These are phyloP conservation scores for Blastobasis lacticolella DNA, from an alignment of 2,888 invertebrate species.

Conservation along the genomic window DNA sequence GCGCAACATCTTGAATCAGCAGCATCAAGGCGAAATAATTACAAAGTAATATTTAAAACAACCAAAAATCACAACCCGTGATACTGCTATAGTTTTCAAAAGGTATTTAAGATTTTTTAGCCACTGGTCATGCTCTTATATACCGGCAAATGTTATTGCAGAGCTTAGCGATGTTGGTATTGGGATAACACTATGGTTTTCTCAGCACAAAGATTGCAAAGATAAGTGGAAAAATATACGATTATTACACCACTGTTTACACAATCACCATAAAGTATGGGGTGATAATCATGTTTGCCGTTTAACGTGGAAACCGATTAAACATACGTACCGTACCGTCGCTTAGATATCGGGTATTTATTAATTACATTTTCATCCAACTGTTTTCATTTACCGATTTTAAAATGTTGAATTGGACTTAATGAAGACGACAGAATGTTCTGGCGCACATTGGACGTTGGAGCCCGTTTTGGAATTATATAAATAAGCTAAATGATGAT, in stretches of 20 bases:
- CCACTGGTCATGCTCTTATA: constrained; percentile 34
- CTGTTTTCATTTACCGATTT: too few species aligned
- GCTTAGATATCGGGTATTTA: background rate
- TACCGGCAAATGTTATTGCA: constrained; percentile 30
- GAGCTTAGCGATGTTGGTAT: constrained; percentile 46
- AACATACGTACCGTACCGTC: background rate
- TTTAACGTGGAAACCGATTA: background rate
- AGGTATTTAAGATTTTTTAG: constrained; percentile 13
- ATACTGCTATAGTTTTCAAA: too few species aligned
- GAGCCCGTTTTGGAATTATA: too few species aligned
- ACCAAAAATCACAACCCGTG: too few species aligned
- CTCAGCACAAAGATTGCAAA: constrained; percentile 46
- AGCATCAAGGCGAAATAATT: constrained; percentile 19
- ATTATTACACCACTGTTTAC: constrained; percentile 43
- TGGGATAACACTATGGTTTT: constrained; percentile 39
- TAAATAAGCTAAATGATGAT: too few species aligned
- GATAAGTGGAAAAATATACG: constrained; percentile 43
- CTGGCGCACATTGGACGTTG: too few species aligned
- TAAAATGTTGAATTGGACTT: too few species aligned
- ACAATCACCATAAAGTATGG: constrained; percentile 40
- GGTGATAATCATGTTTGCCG: constrained; percentile 37
- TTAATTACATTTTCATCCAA: too few species aligned
- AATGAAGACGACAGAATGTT: too few species aligned
- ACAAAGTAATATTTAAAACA: background rate
- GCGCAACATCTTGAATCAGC: constrained; percentile 47